Evolutionary conservation across 1,140 invertebrate genomes (phyloP).

Genomic region (Drosophila simulans): DNA sequence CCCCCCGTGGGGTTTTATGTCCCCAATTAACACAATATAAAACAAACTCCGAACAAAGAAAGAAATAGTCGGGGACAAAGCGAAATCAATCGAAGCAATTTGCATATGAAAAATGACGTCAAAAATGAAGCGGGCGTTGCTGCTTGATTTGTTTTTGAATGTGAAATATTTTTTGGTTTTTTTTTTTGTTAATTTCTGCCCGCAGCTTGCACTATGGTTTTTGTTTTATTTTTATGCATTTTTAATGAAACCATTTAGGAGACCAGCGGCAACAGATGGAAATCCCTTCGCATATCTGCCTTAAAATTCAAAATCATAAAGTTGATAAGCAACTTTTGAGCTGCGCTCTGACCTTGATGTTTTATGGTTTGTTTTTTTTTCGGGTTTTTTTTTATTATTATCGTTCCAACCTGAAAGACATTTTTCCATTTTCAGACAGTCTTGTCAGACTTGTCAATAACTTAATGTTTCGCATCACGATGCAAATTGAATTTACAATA

Average conservation of each 20-base stretch:
- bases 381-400: conserved; percentile 15
- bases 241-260: conserved; percentile 76
- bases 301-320: conserved; percentile 54
- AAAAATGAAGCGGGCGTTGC: conserved; percentile 55
- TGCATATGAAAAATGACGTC: conserved; percentile 68
- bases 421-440: conserved; percentile 55
- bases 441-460: conserved; percentile 47
- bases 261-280: conserved; percentile 22
- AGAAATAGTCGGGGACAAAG: conserved; percentile 43
- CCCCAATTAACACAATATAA: conserved; percentile 70
- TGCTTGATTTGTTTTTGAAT: background rate
- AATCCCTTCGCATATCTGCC: conserved; percentile 13
- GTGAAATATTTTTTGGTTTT: conserved; percentile 19
- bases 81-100: conserved; percentile 52
- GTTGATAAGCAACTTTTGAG: conserved; percentile 75
- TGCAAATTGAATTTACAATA: conserved; percentile 54
- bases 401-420: conserved; percentile 36
- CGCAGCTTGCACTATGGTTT: conserved; percentile 37
- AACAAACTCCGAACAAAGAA: conserved; percentile 47
- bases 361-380: conserved; percentile 17
- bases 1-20: conserved; percentile 36
- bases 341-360: conserved; percentile 61
- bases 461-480: conserved; percentile 25
- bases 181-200: conserved; percentile 17
- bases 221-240: conserved; percentile 66